A percentile compares a stretch with the other conserved stretches of the same genome.
phyloP scores from a whole-genome alignment of 2,797 vertebrate genomes.

The Nyctalus aviator region DNA sequence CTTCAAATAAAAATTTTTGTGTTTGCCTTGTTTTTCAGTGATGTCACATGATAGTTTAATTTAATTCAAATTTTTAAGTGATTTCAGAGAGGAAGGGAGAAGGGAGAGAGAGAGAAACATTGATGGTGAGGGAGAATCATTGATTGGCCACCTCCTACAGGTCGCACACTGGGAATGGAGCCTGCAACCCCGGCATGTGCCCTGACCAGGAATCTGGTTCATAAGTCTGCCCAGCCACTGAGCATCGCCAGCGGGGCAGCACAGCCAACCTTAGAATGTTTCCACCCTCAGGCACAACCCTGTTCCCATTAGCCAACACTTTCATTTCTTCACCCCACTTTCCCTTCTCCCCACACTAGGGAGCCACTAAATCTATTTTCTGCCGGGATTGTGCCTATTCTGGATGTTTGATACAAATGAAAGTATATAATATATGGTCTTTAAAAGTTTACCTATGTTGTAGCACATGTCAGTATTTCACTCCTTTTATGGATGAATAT shows the following conservation, averaged over 20 bases:
- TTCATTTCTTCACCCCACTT: background rate
- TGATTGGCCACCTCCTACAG: too few relatives aligned
- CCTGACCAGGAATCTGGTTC: too few relatives aligned
- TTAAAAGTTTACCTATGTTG: constrained; percentile 29
- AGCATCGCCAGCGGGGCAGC: background rate
- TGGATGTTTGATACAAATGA: constrained; percentile 17
- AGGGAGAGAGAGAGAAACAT: too few relatives aligned
- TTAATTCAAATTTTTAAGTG: constrained; percentile 56
- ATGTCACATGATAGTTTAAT: constrained; percentile 17
- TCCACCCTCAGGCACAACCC: background rate
- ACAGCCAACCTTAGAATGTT: background rate
- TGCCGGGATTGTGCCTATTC: background rate
- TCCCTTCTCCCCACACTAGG: background rate
- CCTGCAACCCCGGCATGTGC: too few relatives aligned
- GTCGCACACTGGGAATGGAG: too few relatives aligned
- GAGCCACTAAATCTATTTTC: background rate
- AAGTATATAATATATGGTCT: background rate
- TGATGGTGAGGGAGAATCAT: too few relatives aligned
- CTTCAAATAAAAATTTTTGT: constrained; percentile 1
- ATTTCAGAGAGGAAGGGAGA: too few relatives aligned
- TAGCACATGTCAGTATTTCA: background rate
- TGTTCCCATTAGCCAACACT: background rate
- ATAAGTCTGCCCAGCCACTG: too few relatives aligned
- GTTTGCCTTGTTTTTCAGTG: constrained; percentile 40
- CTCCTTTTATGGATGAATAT: constrained; percentile 28